Evolutionary conservation across 2,113 vertebrate species (phyloP).

Genomic region (Podarcis raffonei): DNA sequence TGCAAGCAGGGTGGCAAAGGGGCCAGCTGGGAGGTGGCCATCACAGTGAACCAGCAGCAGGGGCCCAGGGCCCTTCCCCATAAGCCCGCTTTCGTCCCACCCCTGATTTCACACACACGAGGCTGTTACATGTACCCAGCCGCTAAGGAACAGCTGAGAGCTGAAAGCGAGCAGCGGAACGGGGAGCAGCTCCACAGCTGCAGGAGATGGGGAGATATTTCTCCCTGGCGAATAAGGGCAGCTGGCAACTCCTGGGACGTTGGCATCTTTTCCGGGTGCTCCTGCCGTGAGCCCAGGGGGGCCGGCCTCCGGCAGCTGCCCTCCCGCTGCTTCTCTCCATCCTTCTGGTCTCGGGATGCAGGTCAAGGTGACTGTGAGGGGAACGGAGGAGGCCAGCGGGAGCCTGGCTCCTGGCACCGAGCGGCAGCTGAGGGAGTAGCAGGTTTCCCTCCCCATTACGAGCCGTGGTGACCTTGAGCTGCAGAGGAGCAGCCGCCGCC

Average conservation of each 20-base stretch:
- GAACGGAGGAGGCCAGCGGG: background rate
- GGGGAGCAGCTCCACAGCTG: background rate
- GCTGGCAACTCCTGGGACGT: background rate
- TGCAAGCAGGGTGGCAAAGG: background rate
- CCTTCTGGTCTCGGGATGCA: background rate
- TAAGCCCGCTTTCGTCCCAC: no score
- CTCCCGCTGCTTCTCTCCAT: background rate
- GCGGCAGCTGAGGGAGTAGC: conserved; percentile 30
- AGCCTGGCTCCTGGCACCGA: background rate
- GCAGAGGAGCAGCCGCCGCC: background rate
- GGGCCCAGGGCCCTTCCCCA: no score
- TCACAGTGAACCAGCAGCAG: no score
- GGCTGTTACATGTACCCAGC: no score
- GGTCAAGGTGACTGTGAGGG: conserved; percentile 31
- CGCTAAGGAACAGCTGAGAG: background rate
- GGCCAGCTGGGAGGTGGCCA: background rate
- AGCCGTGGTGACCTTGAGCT: background rate
- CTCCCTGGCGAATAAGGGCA: background rate
- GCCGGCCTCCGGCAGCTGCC: background rate
- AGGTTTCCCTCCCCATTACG: background rate
- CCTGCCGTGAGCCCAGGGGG: background rate
- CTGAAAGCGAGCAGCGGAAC: background rate
- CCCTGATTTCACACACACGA: no score
- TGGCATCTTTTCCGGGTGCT: background rate
- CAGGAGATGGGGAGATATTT: background rate